Conservation (phyloP, 2,888 invertebrate species). For the Cantharis nigra region DNA sequence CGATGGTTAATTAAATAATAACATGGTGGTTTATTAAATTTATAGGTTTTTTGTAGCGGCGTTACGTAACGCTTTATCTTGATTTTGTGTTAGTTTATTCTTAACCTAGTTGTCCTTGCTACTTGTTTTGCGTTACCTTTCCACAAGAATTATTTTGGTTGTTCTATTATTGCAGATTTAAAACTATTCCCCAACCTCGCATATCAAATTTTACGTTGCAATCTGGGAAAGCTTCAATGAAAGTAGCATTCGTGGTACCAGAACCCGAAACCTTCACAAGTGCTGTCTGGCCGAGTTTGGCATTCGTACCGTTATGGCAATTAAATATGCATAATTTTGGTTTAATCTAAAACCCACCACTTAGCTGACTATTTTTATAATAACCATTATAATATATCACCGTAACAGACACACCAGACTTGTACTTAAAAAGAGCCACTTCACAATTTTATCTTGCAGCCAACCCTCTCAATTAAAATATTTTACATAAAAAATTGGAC, state of each 20-base stretch:
- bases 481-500: background rate
- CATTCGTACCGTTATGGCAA: background rate
- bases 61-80: conserved; percentile 4
- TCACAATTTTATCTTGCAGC: background rate
- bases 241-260: background rate
- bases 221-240: background rate
- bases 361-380: background rate
- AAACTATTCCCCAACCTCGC: background rate
- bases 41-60: conserved; percentile 16
- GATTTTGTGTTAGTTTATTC: conserved; percentile 4
- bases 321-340: background rate
- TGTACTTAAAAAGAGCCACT: background rate
- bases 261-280: background rate
- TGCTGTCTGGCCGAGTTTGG: background rate
- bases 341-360: background rate
- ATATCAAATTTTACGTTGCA: background rate
- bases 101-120: background rate
- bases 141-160: background rate
- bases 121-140: background rate
- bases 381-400: background rate
- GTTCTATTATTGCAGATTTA: background rate
- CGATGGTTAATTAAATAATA: conserved; percentile 20
- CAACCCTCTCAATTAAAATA: background rate
- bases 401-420: background rate
- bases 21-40: conserved; percentile 15